phyloP scores from a whole-genome alignment of 2,888 invertebrate genomes.

The Cataglyphis cursor region DNA sequence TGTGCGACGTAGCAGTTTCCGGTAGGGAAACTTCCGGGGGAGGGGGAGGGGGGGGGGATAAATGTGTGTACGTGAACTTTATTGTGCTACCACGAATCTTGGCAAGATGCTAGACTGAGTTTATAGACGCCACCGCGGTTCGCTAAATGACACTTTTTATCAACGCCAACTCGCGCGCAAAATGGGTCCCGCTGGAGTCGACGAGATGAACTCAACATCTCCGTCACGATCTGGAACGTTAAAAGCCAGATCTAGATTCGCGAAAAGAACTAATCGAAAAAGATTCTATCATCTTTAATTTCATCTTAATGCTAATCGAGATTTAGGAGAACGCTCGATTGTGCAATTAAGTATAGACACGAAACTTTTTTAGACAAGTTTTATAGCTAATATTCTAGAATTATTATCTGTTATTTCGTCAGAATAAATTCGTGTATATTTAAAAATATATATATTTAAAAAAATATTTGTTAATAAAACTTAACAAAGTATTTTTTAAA shows the following conservation, averaged over 20 bases:
- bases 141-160: conserved; percentile 59
- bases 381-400: background rate
- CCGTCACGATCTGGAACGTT: conserved; percentile 6
- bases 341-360: background rate
- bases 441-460: too few species aligned
- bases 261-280: background rate
- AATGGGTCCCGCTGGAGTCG: background rate
- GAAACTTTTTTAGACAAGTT: background rate
- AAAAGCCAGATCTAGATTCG: conserved; percentile 23
- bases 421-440: background rate
- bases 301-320: background rate
- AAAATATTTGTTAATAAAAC: background rate
- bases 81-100: conserved; percentile 55
- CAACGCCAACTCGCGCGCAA: background rate
- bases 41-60: background rate
- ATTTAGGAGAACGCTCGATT: background rate
- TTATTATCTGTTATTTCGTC: background rate
- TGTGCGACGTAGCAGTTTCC: conserved; percentile 28
- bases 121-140: conserved; percentile 48
- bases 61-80: conserved; percentile 32
- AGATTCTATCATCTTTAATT: background rate
- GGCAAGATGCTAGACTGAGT: conserved; percentile 50
- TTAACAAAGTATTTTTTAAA: background rate
- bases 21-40: conserved; percentile 11
- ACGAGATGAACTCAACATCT: conserved; percentile 39